These are phyloP conservation scores for Setipinna tenuifilis DNA, from an alignment of 2,797 vertebrate genomes.

Conservation along the genomic window DNA sequence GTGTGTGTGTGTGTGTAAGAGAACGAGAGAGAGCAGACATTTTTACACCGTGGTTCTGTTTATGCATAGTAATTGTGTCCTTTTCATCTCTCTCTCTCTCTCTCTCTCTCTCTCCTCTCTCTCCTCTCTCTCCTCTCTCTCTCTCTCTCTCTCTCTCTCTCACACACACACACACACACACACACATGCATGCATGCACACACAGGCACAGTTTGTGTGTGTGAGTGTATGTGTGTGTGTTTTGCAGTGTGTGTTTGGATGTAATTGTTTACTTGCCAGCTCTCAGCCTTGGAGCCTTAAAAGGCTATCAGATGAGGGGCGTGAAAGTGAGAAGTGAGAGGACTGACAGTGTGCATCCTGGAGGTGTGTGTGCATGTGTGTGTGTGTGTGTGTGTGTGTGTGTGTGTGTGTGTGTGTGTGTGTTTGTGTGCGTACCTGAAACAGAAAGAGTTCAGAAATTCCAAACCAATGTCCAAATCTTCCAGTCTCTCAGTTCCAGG, in stretches of 20 bases:
- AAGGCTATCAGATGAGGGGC: constrained; percentile 43
- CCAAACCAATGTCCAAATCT: not conserved
- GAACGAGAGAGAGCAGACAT: not conserved
- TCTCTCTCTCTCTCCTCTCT: not conserved
- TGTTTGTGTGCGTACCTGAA: not conserved
- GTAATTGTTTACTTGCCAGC: not conserved
- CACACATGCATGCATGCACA: too few species aligned
- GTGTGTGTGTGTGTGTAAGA: not conserved
- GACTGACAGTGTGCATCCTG: constrained; percentile 48
- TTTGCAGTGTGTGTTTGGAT: not conserved
- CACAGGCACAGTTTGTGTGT: not conserved
- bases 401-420: not conserved
- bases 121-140: too few species aligned
- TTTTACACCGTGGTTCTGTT: not conserved
- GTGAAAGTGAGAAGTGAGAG: constrained; percentile 46
- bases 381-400: constrained; percentile 4
- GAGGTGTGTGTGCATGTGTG: constrained; percentile 46
- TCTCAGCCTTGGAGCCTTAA: constrained; percentile 40
- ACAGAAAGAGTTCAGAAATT: not conserved
- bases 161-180: too few species aligned
- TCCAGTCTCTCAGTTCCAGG: not conserved
- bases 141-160: too few species aligned
- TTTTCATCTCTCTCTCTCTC: not conserved
- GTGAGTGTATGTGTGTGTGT: constrained; percentile 2
- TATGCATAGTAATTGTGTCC: not conserved